phyloP scores from a whole-genome alignment of 1,140 invertebrate genomes.

The Drosophila sp. region DNA sequence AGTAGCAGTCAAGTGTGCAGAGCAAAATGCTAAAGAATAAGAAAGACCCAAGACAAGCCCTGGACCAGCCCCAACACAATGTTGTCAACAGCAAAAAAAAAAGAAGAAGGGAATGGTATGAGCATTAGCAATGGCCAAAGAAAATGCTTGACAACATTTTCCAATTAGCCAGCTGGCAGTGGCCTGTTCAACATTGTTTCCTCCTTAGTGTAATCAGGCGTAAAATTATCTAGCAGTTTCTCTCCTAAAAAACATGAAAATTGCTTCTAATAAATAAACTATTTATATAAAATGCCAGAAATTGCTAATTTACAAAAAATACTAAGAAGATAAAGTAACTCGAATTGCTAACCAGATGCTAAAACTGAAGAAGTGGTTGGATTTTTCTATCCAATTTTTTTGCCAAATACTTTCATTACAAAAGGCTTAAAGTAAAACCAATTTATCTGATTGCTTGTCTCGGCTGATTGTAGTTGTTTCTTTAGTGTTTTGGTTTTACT shows the following conservation, averaged over 20 bases:
- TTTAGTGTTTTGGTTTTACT: no score
- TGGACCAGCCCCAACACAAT: neutral
- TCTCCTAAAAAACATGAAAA: neutral
- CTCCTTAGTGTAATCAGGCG: constrained; percentile 59
- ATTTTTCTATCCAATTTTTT: no score
- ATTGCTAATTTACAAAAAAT: neutral
- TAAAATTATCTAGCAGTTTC: constrained; percentile 52
- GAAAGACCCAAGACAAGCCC: neutral
- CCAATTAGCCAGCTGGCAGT: constrained; percentile 56
- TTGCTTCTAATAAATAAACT: constrained; percentile 9
- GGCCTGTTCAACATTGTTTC: constrained; percentile 17
- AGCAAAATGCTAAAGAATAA: constrained; percentile 8
- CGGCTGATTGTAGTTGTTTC: neutral
- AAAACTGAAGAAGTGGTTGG: no score
- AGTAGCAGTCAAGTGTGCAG: constrained; percentile 67
- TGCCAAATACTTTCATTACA: no score
- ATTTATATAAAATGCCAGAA: neutral
- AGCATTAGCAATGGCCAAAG: constrained; percentile 14
- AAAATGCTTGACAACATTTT: constrained; percentile 60
- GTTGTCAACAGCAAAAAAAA: constrained; percentile 28
- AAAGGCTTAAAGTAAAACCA: no score
- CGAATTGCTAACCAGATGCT: neutral
- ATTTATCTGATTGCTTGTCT: neutral
- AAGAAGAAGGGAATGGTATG: neutral
- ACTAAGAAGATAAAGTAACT: neutral